Conservation (phyloP, 92 coral and sea anemone genomes). For the Porites divaricata region DNA sequence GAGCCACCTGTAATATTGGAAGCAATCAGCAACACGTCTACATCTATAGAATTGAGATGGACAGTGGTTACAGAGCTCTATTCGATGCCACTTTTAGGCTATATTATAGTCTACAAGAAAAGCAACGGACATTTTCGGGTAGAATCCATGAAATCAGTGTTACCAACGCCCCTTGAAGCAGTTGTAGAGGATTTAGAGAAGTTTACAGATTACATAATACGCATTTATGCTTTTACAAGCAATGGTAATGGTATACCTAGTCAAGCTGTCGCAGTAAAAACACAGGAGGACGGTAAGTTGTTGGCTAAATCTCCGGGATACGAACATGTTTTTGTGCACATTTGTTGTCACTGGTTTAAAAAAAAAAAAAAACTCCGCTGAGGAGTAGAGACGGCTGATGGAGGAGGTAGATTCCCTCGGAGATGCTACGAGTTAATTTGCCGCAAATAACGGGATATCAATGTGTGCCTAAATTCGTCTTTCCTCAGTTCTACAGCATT, state of each 20-base stretch:
- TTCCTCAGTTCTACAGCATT: no score
- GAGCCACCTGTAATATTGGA: conserved; percentile 11
- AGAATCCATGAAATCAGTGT: conserved; percentile 16
- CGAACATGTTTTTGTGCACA: neutral
- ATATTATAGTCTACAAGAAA: conserved; percentile 18
- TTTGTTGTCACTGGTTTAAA: no score
- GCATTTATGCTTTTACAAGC: conserved; percentile 53
- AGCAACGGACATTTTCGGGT: neutral
- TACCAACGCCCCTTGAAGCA: neutral
- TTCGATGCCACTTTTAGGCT: conserved; percentile 22
- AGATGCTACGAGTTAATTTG: no score
- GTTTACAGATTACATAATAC: conserved; percentile 57
- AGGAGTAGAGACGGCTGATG: no score
- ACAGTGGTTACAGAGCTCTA: neutral
- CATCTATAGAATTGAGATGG: conserved; percentile 12
- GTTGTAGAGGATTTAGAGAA: conserved; percentile 40
- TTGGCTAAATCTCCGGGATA: neutral
- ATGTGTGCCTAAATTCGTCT: no score
- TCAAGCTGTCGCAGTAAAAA: conserved; percentile 23
- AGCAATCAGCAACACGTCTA: conserved; percentile 5
- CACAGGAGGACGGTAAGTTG: conserved; percentile 69
- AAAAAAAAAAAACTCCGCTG: no score
- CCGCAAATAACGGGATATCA: no score
- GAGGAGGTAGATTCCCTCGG: no score
- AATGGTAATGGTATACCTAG: conserved; percentile 64